Percentiles rank a stretch among this genome's conserved stretches.
phyloP scores from a whole-genome alignment of 2,113 vertebrate species.

The Maccullochella peelii region DNA sequence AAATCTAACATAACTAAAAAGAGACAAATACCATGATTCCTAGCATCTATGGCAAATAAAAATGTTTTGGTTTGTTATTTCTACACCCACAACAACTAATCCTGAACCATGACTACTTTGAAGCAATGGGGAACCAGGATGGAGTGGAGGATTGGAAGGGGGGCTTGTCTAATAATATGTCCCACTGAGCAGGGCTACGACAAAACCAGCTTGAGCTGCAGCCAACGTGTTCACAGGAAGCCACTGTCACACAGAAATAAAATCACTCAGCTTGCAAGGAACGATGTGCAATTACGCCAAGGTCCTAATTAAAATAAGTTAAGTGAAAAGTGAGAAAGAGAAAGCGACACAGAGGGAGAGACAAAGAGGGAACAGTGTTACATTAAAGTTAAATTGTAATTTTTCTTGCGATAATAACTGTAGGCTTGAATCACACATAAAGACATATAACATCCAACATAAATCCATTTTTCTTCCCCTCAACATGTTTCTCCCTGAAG shows the following conservation, averaged over 20 bases:
- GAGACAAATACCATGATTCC: too few relatives aligned
- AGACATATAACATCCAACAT: conserved; percentile 37
- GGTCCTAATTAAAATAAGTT: conserved; percentile 58
- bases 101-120: conserved; percentile 1
- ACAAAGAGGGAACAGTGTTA: conserved; percentile 16
- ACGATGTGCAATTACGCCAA: conserved; percentile 40
- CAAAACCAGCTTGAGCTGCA: conserved; percentile 42
- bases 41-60: background rate
- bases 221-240: conserved; percentile 19
- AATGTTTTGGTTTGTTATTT: background rate
- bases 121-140: background rate
- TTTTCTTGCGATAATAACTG: conserved; percentile 36
- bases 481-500: conserved; percentile 50
- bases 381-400: conserved; percentile 42
- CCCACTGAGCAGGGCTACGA: conserved; percentile 20
- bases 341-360: conserved; percentile 14
- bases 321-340: background rate
- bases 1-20: too few relatives aligned
- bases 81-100: background rate
- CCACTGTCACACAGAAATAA: conserved; percentile 33
- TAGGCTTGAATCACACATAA: conserved; percentile 31
- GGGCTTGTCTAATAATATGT: conserved; percentile 25
- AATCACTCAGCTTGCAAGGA: conserved; percentile 47
- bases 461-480: conserved; percentile 50
- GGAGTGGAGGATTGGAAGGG: background rate